These are phyloP conservation scores for Lutjanus erythropterus DNA, from an alignment of 2,113 vertebrate species.

Conservation along the genomic window DNA sequence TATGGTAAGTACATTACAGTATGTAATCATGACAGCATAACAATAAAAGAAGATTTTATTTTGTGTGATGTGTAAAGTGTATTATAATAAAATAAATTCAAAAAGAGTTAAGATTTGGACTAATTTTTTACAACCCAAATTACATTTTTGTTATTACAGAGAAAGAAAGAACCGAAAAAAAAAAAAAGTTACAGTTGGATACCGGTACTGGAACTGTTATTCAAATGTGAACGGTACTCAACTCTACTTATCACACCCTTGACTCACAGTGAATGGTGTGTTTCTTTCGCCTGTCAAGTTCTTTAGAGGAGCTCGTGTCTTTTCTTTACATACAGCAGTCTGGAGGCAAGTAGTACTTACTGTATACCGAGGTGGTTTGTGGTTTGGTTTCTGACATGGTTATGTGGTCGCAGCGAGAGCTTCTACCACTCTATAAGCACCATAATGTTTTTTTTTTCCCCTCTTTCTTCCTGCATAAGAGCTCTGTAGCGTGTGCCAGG, in stretches of 20 bases:
- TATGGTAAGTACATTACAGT: too few species aligned
- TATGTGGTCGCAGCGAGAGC: conserved; percentile 65
- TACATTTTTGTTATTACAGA: too few species aligned
- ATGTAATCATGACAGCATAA: too few species aligned
- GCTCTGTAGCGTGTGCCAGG: conserved; percentile 18
- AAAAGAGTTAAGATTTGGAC: too few species aligned
- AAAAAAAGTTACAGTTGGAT: too few species aligned
- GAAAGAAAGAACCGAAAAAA: too few species aligned
- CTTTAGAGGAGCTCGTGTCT: not conserved
- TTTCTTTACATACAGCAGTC: conserved; percentile 39
- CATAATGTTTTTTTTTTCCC: conserved; percentile 35
- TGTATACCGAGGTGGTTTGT: conserved; percentile 70
- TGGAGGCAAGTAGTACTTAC: conserved; percentile 47
- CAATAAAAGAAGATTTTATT: too few species aligned
- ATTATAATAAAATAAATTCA: too few species aligned
- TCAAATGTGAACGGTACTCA: too few species aligned
- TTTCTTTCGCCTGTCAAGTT: conserved; percentile 2
- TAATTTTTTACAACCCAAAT: too few species aligned
- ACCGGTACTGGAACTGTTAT: too few species aligned
- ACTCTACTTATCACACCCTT: not conserved
- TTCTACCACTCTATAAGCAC: conserved; percentile 43
- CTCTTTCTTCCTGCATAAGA: conserved; percentile 21
- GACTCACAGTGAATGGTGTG: conserved; percentile 7
- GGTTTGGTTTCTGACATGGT: conserved; percentile 72
- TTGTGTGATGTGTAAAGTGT: too few species aligned